Evolutionary conservation across 2,888 invertebrate species (phyloP).

Genomic region (Volucella inanis): DNA sequence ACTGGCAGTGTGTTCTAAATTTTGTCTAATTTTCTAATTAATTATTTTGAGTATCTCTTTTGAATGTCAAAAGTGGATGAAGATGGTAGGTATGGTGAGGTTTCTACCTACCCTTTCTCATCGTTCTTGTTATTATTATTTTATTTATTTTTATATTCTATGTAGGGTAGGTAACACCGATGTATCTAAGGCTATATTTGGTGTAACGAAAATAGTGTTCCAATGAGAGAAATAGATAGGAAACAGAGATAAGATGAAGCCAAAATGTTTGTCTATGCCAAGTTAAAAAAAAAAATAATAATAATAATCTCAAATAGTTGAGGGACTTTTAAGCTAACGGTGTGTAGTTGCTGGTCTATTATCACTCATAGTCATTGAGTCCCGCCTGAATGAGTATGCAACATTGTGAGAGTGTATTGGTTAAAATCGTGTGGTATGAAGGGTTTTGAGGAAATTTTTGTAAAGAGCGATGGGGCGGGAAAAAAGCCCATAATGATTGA

Average conservation of each 20-base stretch:
- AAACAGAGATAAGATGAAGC: slow-evolving; percentile 63
- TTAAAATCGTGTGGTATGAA: slow-evolving; percentile 44
- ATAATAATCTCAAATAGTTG: slow-evolving; percentile 14
- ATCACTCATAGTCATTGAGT: slow-evolving; percentile 38
- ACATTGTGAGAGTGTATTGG: slow-evolving; percentile 29
- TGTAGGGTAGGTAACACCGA: not conserved
- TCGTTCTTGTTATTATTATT: slow-evolving; percentile 46
- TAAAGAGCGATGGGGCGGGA: slow-evolving; percentile 19
- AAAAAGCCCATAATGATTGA: slow-evolving; percentile 18
- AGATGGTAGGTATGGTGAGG: slow-evolving; percentile 18
- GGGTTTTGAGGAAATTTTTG: slow-evolving; percentile 46
- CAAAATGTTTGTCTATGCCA: slow-evolving; percentile 67
- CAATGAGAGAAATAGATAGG: slow-evolving; percentile 50
- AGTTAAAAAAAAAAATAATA: slow-evolving; percentile 53
- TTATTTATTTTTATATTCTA: not conserved
- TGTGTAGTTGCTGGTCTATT: slow-evolving; percentile 29
- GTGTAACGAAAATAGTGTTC: slow-evolving; percentile 14
- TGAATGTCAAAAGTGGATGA: slow-evolving; percentile 73
- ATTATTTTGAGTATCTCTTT: slow-evolving; percentile 43
- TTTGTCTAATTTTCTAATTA: slow-evolving; percentile 8
- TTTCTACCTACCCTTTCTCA: slow-evolving; percentile 50
- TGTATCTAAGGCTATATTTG: slow-evolving; percentile 51
- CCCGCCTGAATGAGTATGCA: slow-evolving; percentile 16
- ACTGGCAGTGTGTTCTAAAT: slow-evolving; percentile 7
- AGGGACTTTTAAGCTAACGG: not conserved